Percentiles rank a stretch among this genome's conserved stretches.
These are phyloP conservation scores for Camponotus pennsylvanicus DNA, from an alignment of 1,140 invertebrate genomes.

Conservation along the genomic window DNA sequence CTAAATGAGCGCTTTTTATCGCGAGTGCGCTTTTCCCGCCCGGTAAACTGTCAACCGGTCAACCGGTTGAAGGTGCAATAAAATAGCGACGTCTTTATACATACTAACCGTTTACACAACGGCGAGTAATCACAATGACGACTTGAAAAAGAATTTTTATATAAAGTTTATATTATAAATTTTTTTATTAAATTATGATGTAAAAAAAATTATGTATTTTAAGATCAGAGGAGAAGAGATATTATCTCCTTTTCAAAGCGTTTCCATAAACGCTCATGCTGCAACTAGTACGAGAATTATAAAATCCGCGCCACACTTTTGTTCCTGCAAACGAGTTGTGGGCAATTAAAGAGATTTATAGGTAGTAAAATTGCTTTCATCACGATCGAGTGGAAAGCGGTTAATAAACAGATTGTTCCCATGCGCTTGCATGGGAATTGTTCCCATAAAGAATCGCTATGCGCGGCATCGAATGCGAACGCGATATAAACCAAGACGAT, in stretches of 20 bases:
- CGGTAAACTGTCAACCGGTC: slow-evolving; percentile 43
- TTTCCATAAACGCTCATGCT: neutral
- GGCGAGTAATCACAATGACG: neutral
- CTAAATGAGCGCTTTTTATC: slow-evolving; percentile 41
- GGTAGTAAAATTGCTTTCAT: slow-evolving; percentile 50
- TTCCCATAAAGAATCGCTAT: slow-evolving; percentile 7
- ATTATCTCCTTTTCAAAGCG: no score
- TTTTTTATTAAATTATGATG: neutral
- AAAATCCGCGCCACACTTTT: slow-evolving; percentile 23
- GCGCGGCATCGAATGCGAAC: neutral
- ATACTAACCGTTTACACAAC: neutral
- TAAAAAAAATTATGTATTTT: slow-evolving; percentile 1
- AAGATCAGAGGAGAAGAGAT: neutral
- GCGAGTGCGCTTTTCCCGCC: neutral
- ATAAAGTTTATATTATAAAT: neutral
- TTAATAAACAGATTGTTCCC: slow-evolving; percentile 40
- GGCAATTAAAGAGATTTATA: slow-evolving; percentile 58
- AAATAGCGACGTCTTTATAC: neutral
- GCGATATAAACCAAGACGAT: neutral
- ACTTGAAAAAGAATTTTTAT: neutral
- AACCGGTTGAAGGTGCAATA: slow-evolving; percentile 13
- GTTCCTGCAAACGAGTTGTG: slow-evolving; percentile 28
- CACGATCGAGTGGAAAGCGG: slow-evolving; percentile 22
- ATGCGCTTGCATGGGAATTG: slow-evolving; percentile 36
- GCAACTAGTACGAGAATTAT: slow-evolving; percentile 15